Evolutionary conservation across 2,888 invertebrate species (phyloP).

Genomic region (Ectemnius lituratus): DNA sequence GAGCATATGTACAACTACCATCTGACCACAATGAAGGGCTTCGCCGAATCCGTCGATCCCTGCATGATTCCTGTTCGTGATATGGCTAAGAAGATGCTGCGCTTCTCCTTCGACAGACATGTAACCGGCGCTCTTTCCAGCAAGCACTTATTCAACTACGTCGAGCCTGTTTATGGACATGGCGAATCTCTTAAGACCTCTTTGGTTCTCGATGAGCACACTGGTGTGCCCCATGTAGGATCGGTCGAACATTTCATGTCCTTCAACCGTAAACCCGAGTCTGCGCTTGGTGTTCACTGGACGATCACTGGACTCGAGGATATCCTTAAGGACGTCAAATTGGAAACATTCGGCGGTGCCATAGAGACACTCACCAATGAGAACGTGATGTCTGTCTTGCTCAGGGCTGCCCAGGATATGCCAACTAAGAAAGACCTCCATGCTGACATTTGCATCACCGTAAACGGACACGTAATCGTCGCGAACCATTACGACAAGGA

Average conservation of each 20-base stretch:
- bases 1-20: constrained; percentile 78
- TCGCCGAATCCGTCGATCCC: constrained; percentile 76
- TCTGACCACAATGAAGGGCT: constrained; percentile 76
- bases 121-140: constrained; percentile 66
- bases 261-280: constrained; percentile 52
- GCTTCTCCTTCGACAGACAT: constrained; percentile 68
- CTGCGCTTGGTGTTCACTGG: constrained; percentile 52
- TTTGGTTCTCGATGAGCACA: constrained; percentile 67
- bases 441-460: constrained; percentile 56
- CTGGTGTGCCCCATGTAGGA: constrained; percentile 71
- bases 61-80: constrained; percentile 72
- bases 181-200: constrained; percentile 72
- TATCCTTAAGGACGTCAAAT: constrained; percentile 24
- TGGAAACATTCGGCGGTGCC: neutral
- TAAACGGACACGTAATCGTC: constrained; percentile 51
- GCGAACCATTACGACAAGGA: constrained; percentile 48
- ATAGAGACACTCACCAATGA: constrained; percentile 37
- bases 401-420: constrained; percentile 44
- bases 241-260: constrained; percentile 61
- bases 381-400: constrained; percentile 54
- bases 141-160: constrained; percentile 75
- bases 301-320: constrained; percentile 51
- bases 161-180: constrained; percentile 75
- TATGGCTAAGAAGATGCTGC: constrained; percentile 71
- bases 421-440: constrained; percentile 46